These are phyloP conservation scores for Proterorhinus semilunaris DNA, from an alignment of 2,113 vertebrate genomes.

Conservation along the genomic window DNA sequence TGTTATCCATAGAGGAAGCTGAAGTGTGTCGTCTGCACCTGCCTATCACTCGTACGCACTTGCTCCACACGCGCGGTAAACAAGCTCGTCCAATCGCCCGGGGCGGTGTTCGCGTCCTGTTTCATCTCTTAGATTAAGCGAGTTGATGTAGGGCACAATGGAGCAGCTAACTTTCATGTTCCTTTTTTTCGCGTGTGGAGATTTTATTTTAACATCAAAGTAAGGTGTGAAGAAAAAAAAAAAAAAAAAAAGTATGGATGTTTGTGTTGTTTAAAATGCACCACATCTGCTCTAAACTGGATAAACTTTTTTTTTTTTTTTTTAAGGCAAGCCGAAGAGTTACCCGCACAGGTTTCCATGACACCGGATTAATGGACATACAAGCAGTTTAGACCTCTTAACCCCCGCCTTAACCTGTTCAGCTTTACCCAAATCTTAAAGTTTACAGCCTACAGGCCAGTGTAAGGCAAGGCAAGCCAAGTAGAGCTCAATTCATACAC, in stretches of 20 bases:
- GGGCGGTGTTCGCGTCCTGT: constrained; percentile 1
- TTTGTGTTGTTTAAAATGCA: neutral
- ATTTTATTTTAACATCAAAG: constrained; percentile 3
- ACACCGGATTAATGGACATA: too few species aligned
- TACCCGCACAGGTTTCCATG: too few species aligned
- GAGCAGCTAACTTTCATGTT: neutral
- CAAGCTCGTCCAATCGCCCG: constrained; percentile 6
- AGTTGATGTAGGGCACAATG: neutral
- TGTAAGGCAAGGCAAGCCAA: too few species aligned
- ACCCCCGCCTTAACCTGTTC: too few species aligned
- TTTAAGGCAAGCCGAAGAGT: neutral
- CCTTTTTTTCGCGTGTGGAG: neutral
- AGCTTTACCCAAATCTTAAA: too few species aligned
- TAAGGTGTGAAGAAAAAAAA: neutral
- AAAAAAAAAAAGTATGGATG: neutral
- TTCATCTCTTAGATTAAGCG: constrained; percentile 10
- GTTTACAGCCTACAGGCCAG: too few species aligned
- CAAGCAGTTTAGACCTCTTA: too few species aligned
- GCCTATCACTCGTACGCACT: neutral
- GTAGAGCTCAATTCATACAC: too few species aligned
- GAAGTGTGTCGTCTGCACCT: neutral
- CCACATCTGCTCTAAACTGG: neutral
- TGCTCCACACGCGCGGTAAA: neutral
- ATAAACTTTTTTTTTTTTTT: too few species aligned
- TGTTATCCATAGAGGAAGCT: neutral